Evolutionary conservation across 2,797 vertebrate species (phyloP).

Genomic region (Chaenodraco wilsoni): DNA sequence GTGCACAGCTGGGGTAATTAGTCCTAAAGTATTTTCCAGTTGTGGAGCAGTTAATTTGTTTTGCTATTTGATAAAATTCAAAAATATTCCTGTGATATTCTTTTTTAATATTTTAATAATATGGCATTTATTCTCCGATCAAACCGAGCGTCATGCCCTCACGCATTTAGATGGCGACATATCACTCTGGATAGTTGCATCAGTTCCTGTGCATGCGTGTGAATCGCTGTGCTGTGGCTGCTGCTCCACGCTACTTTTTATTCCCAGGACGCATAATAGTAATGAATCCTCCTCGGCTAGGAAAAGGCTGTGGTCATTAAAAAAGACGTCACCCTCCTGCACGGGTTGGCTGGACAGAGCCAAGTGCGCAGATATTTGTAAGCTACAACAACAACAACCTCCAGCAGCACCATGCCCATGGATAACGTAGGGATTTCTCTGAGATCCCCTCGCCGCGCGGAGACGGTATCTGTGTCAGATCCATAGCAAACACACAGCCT

Average conservation of each 20-base stretch:
- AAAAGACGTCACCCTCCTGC: conserved; percentile 83
- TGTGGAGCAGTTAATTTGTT: background rate
- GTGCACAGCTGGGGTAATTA: background rate
- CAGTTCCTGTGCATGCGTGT: conserved; percentile 70
- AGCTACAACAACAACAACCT: conserved; percentile 76
- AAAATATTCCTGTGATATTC: background rate
- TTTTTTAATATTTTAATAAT: background rate
- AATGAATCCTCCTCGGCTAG: conserved; percentile 66
- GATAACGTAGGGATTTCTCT: conserved; percentile 70
- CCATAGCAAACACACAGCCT: conserved; percentile 58
- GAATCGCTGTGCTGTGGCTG: conserved; percentile 58
- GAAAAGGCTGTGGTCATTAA: conserved; percentile 74
- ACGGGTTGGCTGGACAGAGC: conserved; percentile 74
- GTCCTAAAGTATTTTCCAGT: background rate
- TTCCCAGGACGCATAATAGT: conserved; percentile 67
- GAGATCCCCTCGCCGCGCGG: conserved; percentile 58
- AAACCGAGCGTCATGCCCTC: conserved; percentile 1
- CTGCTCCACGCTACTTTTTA: conserved; percentile 68
- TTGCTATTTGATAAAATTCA: background rate
- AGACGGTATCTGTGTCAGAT: conserved; percentile 65
- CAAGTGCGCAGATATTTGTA: conserved; percentile 84
- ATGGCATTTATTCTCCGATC: background rate
- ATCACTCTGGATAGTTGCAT: conserved; percentile 61
- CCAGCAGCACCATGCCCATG: conserved; percentile 75
- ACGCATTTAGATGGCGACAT: conserved; percentile 36